Evolutionary conservation across 2,797 vertebrate species (phyloP), one percentile per base, ranked within the genome.

Genomic region (Gobionotothen gibberifrons): DNA sequence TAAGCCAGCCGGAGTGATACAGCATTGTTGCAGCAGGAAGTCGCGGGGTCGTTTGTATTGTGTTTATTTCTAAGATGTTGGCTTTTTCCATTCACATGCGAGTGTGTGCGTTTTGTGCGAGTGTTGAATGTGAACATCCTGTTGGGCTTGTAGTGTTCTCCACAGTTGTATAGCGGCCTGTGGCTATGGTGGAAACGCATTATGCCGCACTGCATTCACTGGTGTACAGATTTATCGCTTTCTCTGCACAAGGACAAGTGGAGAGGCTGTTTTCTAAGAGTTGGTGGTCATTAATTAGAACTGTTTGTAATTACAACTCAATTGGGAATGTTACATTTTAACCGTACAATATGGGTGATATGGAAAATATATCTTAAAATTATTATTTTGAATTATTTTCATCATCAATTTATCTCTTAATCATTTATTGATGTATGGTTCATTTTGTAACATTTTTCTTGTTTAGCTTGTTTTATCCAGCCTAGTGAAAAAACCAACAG

Each of bases 21-120:
- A 87, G 90, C 83, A 84, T 36, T 36, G 32, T 36, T 36, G 32
- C 32, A 36, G 32, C 32, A 36, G 32, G 32, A 36, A 36, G 32
- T 36, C 32, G 32, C 32, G 32, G 32, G 32, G 32, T 36, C 32
- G 32, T 36, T 36, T 80, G 79, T 74, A 86, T 92, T 92, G 88
- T 91, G 87, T 89, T 91, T 87, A 87, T 87, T 90, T 89, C 86
- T 90, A 87, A 90, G 88, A 91, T 88, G 85, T 81, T 85, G 82
- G 73, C 74, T 85, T 83, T 85, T 87, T 88, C 84, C 77, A 83
- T 87, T 83, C 78, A 78, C 36, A 68, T 14, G 74, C 16, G 82
- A 44, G 75, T 62, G 61, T 72, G 83, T 76, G 73, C 42, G 44
- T 79, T 36, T 43, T 68, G 72, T 80, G 79, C 21, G 75, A 58